A percentile compares a stretch with the other conserved stretches of the same genome.
These are phyloP conservation scores for Drymonia ruficornis DNA, from an alignment of 2,888 invertebrate species.

Conservation along the genomic window DNA sequence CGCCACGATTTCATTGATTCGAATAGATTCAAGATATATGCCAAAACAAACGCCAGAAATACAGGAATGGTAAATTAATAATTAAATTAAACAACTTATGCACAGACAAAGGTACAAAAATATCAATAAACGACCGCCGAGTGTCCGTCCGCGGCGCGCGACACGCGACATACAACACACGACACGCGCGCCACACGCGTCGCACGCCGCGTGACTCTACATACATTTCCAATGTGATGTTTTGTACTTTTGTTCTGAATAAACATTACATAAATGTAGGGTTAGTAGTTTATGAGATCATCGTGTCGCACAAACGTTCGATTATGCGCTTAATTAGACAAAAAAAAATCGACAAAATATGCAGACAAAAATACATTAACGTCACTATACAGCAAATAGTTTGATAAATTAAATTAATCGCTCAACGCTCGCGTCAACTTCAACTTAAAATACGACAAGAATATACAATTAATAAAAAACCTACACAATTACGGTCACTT, in stretches of 20 bases:
- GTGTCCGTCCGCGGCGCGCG: slow-evolving; percentile 38
- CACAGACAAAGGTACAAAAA: slow-evolving; percentile 81
- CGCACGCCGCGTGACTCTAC: too few species aligned
- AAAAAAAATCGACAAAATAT: slow-evolving; percentile 77
- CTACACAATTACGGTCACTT: slow-evolving; percentile 71
- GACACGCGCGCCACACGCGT: too few species aligned
- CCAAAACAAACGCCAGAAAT: slow-evolving; percentile 68
- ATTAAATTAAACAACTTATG: slow-evolving; percentile 71
- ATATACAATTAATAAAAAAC: slow-evolving; percentile 74
- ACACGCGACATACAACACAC: too few species aligned
- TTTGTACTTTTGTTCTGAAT: slow-evolving; percentile 82
- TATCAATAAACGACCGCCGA: slow-evolving; percentile 63
- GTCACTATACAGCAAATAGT: slow-evolving; percentile 67
- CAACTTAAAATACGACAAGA: slow-evolving; percentile 70
- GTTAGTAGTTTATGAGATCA: slow-evolving; percentile 85
- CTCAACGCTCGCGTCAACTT: slow-evolving; percentile 56
- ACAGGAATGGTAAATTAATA: slow-evolving; percentile 74
- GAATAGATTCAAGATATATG: slow-evolving; percentile 51
- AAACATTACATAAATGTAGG: slow-evolving; percentile 62
- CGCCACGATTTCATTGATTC: slow-evolving; percentile 51
- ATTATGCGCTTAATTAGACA: slow-evolving; percentile 78
- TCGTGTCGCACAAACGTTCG: slow-evolving; percentile 68
- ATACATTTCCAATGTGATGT: slow-evolving; percentile 50
- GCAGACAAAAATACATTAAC: slow-evolving; percentile 72
- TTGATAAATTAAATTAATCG: slow-evolving; percentile 61